Evolutionary conservation across 2,113 vertebrate species (phyloP).

Genomic region (Mobula hypostoma): DNA sequence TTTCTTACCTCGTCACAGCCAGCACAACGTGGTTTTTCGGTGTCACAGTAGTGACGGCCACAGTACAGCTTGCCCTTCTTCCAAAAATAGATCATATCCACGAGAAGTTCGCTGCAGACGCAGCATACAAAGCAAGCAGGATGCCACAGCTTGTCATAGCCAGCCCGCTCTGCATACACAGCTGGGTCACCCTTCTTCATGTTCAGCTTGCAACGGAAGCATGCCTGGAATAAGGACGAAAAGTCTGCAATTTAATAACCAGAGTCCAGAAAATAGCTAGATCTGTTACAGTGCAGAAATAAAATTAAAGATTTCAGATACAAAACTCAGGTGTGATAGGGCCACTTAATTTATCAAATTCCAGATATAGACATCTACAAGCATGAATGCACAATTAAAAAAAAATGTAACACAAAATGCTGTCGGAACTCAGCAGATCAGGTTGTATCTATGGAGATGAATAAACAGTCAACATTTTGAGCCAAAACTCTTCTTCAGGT

Average conservation of each 20-base stretch:
- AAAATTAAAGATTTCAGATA: not conserved
- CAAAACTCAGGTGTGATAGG: not conserved
- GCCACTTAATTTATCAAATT: not conserved
- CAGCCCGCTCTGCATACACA: constrained; percentile 85
- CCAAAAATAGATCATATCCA: constrained; percentile 99
- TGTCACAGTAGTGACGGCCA: constrained; percentile 96
- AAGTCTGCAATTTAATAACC: not conserved
- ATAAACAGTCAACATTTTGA: too few species aligned
- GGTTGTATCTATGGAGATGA: too few species aligned
- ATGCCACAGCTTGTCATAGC: constrained; percentile 91
- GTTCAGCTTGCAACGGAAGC: constrained; percentile 69
- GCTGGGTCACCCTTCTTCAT: constrained; percentile 87
- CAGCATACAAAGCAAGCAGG: constrained; percentile 87
- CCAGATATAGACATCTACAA: not conserved
- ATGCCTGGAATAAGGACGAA: constrained; percentile 60
- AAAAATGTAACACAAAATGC: too few species aligned
- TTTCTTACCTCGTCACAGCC: constrained; percentile 89
- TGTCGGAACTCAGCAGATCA: too few species aligned
- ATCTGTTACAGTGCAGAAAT: not conserved
- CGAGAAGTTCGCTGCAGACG: constrained; percentile 78
- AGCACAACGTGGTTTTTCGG: constrained; percentile 87
- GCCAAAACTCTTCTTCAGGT: too few species aligned
- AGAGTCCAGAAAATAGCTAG: not conserved
- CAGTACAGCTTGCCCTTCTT: constrained; percentile 89
- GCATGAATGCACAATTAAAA: not conserved